These are phyloP conservation scores for Denticeps clupeoides DNA, from an alignment of 2,797 vertebrate species.

Conservation along the genomic window DNA sequence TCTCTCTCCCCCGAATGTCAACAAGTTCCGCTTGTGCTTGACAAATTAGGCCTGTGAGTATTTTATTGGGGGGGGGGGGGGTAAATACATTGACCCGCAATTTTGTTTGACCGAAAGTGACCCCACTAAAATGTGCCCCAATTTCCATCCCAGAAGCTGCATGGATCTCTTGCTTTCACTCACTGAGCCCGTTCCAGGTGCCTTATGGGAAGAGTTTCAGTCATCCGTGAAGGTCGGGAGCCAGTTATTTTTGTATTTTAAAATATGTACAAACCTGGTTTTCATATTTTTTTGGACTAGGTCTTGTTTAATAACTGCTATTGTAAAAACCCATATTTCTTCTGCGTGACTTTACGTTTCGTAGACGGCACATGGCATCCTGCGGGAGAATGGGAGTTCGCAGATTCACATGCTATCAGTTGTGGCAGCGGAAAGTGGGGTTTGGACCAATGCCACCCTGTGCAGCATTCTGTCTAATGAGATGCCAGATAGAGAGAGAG, in stretches of 20 bases:
- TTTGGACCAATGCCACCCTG: conserved; percentile 84
- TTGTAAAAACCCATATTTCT: too few relatives aligned
- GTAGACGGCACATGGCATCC: conserved; percentile 82
- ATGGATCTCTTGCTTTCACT: conserved; percentile 89
- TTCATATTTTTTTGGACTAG: too few relatives aligned
- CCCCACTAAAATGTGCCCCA: too few relatives aligned
- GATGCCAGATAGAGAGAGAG: conserved; percentile 72
- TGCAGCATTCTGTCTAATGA: conserved; percentile 81
- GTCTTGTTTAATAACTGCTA: too few relatives aligned
- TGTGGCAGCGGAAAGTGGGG: conserved; percentile 80
- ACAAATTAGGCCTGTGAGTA: conserved; percentile 96
- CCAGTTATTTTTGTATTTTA: background rate
- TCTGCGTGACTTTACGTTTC: conserved; percentile 20
- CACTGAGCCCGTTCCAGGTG: conserved; percentile 82
- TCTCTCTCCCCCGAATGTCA: conserved; percentile 94
- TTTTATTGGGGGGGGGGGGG: too few relatives aligned
- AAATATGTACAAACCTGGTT: conserved; percentile 13
- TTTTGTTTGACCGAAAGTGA: too few relatives aligned
- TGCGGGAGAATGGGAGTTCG: conserved; percentile 82
- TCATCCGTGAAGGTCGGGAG: conserved; percentile 85
- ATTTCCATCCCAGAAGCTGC: too few relatives aligned
- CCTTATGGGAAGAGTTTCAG: conserved; percentile 93
- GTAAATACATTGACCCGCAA: too few relatives aligned
- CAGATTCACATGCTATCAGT: conserved; percentile 80
- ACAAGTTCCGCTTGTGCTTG: conserved; percentile 91